Evolutionary conservation across 2,797 vertebrate species (phyloP).

Genomic region (Xyrichtys novacula): DNA sequence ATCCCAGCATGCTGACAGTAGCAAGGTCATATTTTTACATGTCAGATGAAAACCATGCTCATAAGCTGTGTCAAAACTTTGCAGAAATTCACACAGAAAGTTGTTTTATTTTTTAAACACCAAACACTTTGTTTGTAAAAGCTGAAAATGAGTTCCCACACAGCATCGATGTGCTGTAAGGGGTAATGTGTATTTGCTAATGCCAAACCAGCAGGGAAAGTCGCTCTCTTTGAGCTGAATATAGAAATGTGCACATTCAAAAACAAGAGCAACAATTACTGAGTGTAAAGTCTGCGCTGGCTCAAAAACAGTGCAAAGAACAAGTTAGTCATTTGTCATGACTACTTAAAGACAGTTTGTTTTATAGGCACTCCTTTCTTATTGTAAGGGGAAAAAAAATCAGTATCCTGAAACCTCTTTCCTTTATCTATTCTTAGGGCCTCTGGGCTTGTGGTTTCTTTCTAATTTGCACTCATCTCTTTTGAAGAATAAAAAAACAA

Average conservation of each 20-base stretch:
- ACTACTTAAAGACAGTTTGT: not conserved
- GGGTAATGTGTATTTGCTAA: constrained; percentile 5
- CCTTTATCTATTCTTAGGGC: not conserved
- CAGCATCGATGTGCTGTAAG: not conserved
- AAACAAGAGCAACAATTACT: not conserved
- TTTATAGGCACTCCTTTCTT: not conserved
- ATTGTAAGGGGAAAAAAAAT: not conserved
- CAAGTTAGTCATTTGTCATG: not conserved
- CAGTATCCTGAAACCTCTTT: not conserved
- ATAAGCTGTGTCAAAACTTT: constrained; percentile 7
- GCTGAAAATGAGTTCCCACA: not conserved
- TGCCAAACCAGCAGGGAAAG: constrained; percentile 9
- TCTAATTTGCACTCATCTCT: not conserved
- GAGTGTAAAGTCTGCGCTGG: not conserved
- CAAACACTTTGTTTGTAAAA: not conserved
- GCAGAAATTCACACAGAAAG: constrained; percentile 2
- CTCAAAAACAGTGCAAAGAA: not conserved
- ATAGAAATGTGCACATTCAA: not conserved
- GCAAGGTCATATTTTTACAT: constrained; percentile 23
- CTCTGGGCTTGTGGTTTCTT: not conserved
- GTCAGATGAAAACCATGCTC: constrained; percentile 20
- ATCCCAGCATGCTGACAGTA: constrained; percentile 16
- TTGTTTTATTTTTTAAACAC: not conserved
- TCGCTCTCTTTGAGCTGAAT: constrained; percentile 11
- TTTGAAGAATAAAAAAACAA: not conserved